A percentile compares a stretch with the other conserved stretches of the same genome.
Conservation (phyloP, 2,113 vertebrate genomes). For the Epinephelus fuscoguttatus region DNA sequence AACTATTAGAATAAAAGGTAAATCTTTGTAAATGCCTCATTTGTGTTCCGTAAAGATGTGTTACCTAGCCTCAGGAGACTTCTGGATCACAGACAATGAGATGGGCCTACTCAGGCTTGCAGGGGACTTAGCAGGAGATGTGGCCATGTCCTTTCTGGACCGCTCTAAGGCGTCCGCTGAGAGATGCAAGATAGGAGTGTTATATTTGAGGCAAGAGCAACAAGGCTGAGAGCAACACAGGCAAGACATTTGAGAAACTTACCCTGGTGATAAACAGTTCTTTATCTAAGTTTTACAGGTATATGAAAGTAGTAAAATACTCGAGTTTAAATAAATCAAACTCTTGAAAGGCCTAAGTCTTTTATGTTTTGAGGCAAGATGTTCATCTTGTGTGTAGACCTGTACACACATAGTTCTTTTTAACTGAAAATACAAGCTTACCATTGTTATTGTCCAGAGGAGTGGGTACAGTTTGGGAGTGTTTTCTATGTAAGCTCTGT, state of each 20-base stretch:
- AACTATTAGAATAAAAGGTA: background rate
- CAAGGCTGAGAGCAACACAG: background rate
- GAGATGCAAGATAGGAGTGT: slow-evolving; percentile 6
- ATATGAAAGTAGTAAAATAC: background rate
- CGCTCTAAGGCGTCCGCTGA: slow-evolving; percentile 53
- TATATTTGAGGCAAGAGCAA: background rate
- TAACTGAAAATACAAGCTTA: slow-evolving; percentile 28
- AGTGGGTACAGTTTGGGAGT: slow-evolving; percentile 44
- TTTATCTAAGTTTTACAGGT: background rate
- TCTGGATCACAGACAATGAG: slow-evolving; percentile 30
- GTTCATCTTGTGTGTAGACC: background rate
- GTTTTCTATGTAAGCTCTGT: slow-evolving; percentile 48
- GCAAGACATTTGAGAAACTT: background rate
- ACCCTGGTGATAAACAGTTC: background rate
- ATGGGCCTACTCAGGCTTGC: slow-evolving; percentile 43
- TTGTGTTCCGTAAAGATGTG: background rate
- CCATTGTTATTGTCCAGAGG: slow-evolving; percentile 30
- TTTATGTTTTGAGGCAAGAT: background rate
- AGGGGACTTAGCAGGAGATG: slow-evolving; percentile 80
- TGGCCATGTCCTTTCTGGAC: slow-evolving; percentile 82
- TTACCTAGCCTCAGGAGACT: slow-evolving; percentile 76
- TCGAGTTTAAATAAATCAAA: background rate
- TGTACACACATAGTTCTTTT: background rate
- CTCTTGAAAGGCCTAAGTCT: background rate
- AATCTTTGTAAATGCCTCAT: slow-evolving; percentile 8